phyloP scores from a whole-genome alignment of 2,888 invertebrate genomes.

The Coelopa pilipes region DNA sequence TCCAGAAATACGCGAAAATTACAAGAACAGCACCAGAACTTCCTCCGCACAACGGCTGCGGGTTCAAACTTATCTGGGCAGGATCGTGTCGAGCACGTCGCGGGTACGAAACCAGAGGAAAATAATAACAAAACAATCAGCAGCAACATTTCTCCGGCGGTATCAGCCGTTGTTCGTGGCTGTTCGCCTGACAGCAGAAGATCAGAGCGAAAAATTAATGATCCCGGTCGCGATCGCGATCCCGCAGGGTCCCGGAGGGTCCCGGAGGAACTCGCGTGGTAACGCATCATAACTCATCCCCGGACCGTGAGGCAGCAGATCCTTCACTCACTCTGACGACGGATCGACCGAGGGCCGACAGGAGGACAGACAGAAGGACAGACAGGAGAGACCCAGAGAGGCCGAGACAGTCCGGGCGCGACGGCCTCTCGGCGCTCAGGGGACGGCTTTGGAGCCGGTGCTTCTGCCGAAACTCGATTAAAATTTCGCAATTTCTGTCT shows the following conservation, averaged over 20 bases:
- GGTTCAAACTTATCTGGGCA: too few species aligned
- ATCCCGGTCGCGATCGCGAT: not conserved
- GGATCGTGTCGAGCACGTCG: too few species aligned
- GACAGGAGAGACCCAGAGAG: too few species aligned
- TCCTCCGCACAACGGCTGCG: too few species aligned
- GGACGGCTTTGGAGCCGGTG: too few species aligned
- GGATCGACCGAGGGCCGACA: not conserved
- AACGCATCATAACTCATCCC: conserved; percentile 61
- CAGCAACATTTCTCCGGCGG: not conserved
- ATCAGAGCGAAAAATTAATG: conserved; percentile 12
- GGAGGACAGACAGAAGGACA: too few species aligned
- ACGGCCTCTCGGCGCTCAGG: too few species aligned
- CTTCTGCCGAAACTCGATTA: too few species aligned
- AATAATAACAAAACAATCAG: not conserved
- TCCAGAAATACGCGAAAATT: not conserved
- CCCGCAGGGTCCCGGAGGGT: not conserved
- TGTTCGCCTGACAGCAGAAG: conserved; percentile 6
- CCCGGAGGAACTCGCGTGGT: conserved; percentile 53
- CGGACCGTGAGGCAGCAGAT: conserved; percentile 54
- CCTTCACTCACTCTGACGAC: conserved; percentile 17
- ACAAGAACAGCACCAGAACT: not conserved
- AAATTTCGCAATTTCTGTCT: too few species aligned
- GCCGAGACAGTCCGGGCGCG: too few species aligned
- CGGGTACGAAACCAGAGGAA: too few species aligned
- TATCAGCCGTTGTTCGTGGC: not conserved